Percentiles rank a stretch among this genome's conserved stretches.
Evolutionary conservation across 37 sponge, comb jelly and placozoan species (phyloP).

Genomic region (Mnemiopsis leidyi): DNA sequence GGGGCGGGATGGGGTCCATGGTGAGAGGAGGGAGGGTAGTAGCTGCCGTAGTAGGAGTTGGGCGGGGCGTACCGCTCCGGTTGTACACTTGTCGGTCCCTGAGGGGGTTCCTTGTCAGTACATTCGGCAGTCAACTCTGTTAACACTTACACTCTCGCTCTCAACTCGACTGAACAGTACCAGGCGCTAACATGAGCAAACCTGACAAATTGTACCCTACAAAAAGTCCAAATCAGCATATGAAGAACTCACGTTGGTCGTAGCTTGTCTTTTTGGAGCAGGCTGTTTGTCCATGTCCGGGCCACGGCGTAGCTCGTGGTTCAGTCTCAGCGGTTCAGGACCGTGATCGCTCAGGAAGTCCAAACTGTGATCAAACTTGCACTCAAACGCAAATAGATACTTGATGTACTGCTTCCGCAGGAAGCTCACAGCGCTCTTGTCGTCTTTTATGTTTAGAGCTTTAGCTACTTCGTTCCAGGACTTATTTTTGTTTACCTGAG

Average conservation of each 20-base stretch:
- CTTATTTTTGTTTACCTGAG: constrained; percentile 45
- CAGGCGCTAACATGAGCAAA: not conserved
- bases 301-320: not conserved
- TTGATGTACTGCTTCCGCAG: constrained; percentile 60
- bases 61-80: not conserved
- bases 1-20: constrained; percentile 4
- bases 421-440: constrained; percentile 53
- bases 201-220: not conserved
- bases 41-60: constrained; percentile 37
- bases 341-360: constrained; percentile 48
- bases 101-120: not conserved
- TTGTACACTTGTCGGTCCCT: constrained; percentile 2
- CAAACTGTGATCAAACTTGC: constrained; percentile 57
- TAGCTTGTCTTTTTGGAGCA: constrained; percentile 30
- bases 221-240: not conserved
- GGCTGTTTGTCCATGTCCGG: constrained; percentile 36
- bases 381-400: constrained; percentile 53
- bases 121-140: not conserved
- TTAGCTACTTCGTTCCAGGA: constrained; percentile 53
- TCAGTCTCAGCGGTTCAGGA: not conserved
- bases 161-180: not conserved
- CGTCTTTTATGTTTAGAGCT: constrained; percentile 52
- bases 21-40: constrained; percentile 59
- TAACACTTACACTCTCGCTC: not conserved
- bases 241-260: constrained; percentile 7